Conservation (phyloP, 2,113 vertebrate genomes). For the Saguinus imperator region DNA sequence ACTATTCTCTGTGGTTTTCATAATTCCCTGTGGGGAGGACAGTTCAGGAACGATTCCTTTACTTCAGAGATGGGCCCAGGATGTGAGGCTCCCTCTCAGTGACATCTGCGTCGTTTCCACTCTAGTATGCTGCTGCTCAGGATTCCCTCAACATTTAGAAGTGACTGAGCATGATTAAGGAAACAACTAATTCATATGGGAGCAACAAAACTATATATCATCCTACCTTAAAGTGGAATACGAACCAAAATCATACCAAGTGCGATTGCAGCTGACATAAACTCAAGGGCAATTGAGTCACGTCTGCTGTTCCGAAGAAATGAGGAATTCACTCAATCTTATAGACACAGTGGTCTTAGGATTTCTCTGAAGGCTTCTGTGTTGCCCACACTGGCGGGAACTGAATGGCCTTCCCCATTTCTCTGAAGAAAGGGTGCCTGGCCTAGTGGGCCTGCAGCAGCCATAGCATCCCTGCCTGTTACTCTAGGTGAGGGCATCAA, state of each 20-base stretch:
- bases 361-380: not conserved
- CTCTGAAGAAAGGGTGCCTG: too few species aligned
- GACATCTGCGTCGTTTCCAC: fast-evolving
- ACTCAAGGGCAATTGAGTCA: not conserved
- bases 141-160: too few species aligned
- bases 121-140: too few species aligned
- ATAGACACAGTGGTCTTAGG: not conserved
- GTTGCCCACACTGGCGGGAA: not conserved
- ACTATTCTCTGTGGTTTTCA: not conserved
- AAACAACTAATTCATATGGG: not conserved
- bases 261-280: not conserved
- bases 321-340: fast-evolving
- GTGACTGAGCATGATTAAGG: not conserved
- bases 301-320: too few species aligned
- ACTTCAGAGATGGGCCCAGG: not conserved
- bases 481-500: fast-evolving
- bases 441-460: fast-evolving
- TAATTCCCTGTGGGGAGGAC: too few species aligned
- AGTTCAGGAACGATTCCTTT: not conserved
- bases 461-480: not conserved
- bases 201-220: not conserved
- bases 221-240: not conserved
- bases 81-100: fast-evolving
- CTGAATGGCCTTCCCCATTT: not conserved
- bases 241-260: not conserved